These are phyloP conservation scores for Callionymus lyra DNA, from an alignment of 2,113 vertebrate genomes.

Conservation along the genomic window DNA sequence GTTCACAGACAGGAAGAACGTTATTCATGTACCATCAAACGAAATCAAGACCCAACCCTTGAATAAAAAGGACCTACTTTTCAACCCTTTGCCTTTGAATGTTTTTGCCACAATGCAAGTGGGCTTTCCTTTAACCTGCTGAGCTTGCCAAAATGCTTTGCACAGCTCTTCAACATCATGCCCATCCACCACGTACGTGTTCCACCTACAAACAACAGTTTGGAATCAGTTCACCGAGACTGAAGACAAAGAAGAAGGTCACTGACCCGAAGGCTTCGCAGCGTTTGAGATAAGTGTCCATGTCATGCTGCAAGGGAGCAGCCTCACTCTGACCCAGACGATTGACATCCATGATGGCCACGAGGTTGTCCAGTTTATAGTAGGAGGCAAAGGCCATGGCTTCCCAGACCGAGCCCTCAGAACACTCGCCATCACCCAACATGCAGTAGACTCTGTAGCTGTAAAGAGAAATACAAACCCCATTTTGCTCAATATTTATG, in stretches of 20 bases:
- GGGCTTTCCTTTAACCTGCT: slow-evolving; percentile 72
- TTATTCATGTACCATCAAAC: background rate
- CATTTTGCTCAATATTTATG: too few species aligned
- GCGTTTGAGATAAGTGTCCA: slow-evolving; percentile 66
- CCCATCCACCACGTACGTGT: slow-evolving; percentile 78
- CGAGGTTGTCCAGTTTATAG: slow-evolving; percentile 78
- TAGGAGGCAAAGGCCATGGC: slow-evolving; percentile 80
- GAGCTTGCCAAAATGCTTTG: slow-evolving; percentile 71
- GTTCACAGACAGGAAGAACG: background rate
- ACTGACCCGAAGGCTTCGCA: slow-evolving; percentile 83
- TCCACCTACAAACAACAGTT: slow-evolving; percentile 67
- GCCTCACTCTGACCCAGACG: slow-evolving; percentile 72
- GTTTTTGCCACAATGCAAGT: slow-evolving; percentile 82
- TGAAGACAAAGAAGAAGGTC: background rate
- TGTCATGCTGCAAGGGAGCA: slow-evolving; percentile 67
- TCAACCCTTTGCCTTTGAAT: slow-evolving; percentile 76
- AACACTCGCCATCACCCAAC: slow-evolving; percentile 74
- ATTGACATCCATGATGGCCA: slow-evolving; percentile 79
- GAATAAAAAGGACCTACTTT: slow-evolving; percentile 53
- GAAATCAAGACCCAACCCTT: too few species aligned
- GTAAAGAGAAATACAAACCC: background rate
- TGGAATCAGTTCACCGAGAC: background rate
- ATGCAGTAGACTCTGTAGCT: slow-evolving; percentile 84
- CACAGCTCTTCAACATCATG: slow-evolving; percentile 76
- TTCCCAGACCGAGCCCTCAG: slow-evolving; percentile 82